These are phyloP conservation scores for Panagrolaimus sp. DNA, from an alignment of 1,140 invertebrate genomes.

Conservation along the genomic window DNA sequence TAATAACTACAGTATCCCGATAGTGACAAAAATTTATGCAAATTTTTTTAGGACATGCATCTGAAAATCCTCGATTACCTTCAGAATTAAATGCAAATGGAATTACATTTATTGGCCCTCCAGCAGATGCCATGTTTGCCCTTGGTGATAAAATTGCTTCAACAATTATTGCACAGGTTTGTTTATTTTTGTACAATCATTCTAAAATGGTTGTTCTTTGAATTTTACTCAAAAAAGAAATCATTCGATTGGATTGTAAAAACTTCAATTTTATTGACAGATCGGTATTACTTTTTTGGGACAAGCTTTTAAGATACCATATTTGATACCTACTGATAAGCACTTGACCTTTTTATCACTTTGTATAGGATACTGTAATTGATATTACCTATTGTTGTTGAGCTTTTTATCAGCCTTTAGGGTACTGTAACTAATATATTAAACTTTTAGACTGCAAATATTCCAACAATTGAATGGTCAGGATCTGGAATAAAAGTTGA, in stretches of 20 bases:
- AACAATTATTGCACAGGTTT: conserved; percentile 85
- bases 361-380: too few relatives aligned
- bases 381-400: too few relatives aligned
- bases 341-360: too few relatives aligned
- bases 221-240: conserved; percentile 65
- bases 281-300: too few relatives aligned
- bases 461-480: conserved; percentile 66
- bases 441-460: conserved; percentile 74
- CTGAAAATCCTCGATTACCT: conserved; percentile 93
- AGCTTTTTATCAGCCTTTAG: too few relatives aligned
- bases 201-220: conserved; percentile 84
- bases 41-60: too few relatives aligned
- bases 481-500: background rate
- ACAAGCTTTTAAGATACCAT: too few relatives aligned
- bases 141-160: conserved; percentile 96
- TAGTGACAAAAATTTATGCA: too few relatives aligned
- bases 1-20: too few relatives aligned
- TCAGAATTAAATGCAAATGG: conserved; percentile 86
- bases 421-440: too few relatives aligned
- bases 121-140: conserved; percentile 96
- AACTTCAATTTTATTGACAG: background rate
- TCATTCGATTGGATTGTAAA: conserved; percentile 22
- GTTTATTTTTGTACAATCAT: too few relatives aligned
- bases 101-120: conserved; percentile 72
- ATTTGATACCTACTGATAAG: too few relatives aligned